Conservation (phyloP, 2,888 invertebrate genomes). For the Abrostola triplasia region DNA sequence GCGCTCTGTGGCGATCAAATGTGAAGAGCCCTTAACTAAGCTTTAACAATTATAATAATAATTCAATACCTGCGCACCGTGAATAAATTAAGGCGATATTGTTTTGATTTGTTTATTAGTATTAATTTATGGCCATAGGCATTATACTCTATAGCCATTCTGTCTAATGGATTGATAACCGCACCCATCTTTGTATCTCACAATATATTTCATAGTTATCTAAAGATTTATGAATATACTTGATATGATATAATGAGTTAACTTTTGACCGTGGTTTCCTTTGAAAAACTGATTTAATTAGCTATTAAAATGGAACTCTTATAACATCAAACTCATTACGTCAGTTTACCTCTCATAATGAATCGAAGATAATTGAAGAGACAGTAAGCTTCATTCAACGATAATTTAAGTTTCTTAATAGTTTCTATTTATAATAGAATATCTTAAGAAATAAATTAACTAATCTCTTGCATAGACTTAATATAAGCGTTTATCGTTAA, state of each 20-base stretch:
- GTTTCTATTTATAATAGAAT: too few relatives aligned
- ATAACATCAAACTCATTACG: background rate
- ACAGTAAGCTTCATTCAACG: too few relatives aligned
- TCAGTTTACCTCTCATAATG: background rate
- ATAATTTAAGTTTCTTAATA: too few relatives aligned
- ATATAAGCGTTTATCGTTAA: too few relatives aligned
- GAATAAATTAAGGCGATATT: slow-evolving; percentile 45
- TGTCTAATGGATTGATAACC: slow-evolving; percentile 27
- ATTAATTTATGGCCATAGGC: slow-evolving; percentile 24
- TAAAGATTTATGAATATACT: slow-evolving; percentile 25
- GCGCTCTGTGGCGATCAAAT: slow-evolving; percentile 2
- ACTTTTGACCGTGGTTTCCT: background rate
- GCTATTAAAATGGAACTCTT: background rate
- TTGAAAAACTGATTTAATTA: slow-evolving; percentile 3
- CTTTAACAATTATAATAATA: slow-evolving; percentile 21
- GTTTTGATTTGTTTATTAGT: slow-evolving; percentile 50
- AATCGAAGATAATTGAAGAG: too few relatives aligned
- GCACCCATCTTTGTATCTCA: slow-evolving; percentile 34
- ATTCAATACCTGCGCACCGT: slow-evolving; percentile 16
- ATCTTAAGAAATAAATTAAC: too few relatives aligned
- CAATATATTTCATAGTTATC: slow-evolving; percentile 14
- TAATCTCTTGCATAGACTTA: too few relatives aligned
- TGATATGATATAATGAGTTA: slow-evolving; percentile 9
- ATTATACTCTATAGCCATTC: slow-evolving; percentile 20
- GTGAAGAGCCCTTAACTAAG: slow-evolving; percentile 6